Percentiles rank a stretch among this genome's conserved stretches.
phyloP scores from a whole-genome alignment of 2,797 vertebrate genomes.

The Centropyge bicolor region DNA sequence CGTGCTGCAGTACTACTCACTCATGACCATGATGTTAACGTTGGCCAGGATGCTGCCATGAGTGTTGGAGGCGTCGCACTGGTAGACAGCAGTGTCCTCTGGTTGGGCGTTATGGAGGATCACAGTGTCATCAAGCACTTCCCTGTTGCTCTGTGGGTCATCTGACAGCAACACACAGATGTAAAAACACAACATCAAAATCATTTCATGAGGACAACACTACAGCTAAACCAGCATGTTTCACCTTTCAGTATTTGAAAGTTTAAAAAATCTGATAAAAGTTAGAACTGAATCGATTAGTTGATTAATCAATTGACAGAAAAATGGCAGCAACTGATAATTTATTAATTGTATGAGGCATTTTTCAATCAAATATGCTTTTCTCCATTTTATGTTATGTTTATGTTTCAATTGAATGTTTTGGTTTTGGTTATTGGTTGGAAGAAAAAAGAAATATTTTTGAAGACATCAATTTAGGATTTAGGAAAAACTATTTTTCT shows the following conservation, averaged over 20 bases:
- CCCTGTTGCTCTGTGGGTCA: slow-evolving; percentile 51
- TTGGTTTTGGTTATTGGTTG: not conserved
- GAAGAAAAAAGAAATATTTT: not conserved
- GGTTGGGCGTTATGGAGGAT: slow-evolving; percentile 80
- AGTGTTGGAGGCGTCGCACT: slow-evolving; percentile 92
- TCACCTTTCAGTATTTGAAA: not conserved
- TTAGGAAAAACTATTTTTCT: not conserved
- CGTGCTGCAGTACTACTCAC: slow-evolving; percentile 85
- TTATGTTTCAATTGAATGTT: not conserved
- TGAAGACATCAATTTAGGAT: not conserved
- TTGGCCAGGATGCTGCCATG: slow-evolving; percentile 92
- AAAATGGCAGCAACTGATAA: not conserved
- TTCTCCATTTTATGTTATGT: no score
- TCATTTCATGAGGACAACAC: not conserved
- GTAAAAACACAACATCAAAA: not conserved
- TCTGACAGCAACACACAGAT: slow-evolving; percentile 67
- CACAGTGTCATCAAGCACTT: slow-evolving; percentile 80
- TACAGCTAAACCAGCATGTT: not conserved
- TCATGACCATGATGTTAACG: slow-evolving; percentile 90
- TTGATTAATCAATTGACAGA: not conserved
- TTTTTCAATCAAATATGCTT: not conserved
- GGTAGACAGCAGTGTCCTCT: slow-evolving; percentile 91
- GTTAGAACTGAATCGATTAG: not conserved
- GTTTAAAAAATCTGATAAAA: not conserved
- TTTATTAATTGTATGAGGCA: not conserved